Evolutionary conservation across 1,140 invertebrate species (phyloP).

Genomic region (Drosophila triauraria): DNA sequence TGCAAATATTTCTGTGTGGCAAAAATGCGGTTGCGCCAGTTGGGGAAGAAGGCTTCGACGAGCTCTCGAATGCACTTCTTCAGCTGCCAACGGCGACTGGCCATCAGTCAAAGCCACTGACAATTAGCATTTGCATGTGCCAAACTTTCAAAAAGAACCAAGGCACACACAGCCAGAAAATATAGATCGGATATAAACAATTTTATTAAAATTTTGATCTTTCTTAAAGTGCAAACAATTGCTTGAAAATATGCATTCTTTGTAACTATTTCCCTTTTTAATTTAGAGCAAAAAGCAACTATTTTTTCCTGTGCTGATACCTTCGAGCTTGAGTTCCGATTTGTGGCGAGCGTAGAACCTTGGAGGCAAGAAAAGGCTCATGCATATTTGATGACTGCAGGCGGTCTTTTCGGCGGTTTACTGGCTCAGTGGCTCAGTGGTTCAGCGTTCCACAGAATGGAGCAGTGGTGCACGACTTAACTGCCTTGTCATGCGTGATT

Average conservation of each 20-base stretch:
- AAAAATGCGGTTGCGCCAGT: constrained; percentile 70
- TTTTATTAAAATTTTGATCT: too few species aligned
- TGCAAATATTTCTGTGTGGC: constrained; percentile 49
- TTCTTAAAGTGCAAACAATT: too few species aligned
- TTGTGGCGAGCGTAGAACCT: constrained; percentile 56
- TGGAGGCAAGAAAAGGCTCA: constrained; percentile 52
- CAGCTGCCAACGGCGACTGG: constrained; percentile 37
- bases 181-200: neutral
- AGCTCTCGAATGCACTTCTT: constrained; percentile 40
- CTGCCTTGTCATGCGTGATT: constrained; percentile 70
- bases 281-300: neutral
- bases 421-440: constrained; percentile 16
- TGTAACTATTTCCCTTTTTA: too few species aligned
- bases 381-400: constrained; percentile 66
- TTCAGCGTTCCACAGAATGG: constrained; percentile 9
- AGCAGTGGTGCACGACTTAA: constrained; percentile 50
- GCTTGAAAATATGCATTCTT: too few species aligned
- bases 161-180: constrained; percentile 32
- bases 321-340: constrained; percentile 40
- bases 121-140: constrained; percentile 73
- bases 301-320: constrained; percentile 39
- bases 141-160: constrained; percentile 65
- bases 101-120: constrained; percentile 64
- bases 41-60: constrained; percentile 43
- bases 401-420: constrained; percentile 36